Percentiles rank a stretch among this genome's conserved stretches.
phyloP scores from a whole-genome alignment of 2,113 vertebrate species.

The Solea senegalensis region DNA sequence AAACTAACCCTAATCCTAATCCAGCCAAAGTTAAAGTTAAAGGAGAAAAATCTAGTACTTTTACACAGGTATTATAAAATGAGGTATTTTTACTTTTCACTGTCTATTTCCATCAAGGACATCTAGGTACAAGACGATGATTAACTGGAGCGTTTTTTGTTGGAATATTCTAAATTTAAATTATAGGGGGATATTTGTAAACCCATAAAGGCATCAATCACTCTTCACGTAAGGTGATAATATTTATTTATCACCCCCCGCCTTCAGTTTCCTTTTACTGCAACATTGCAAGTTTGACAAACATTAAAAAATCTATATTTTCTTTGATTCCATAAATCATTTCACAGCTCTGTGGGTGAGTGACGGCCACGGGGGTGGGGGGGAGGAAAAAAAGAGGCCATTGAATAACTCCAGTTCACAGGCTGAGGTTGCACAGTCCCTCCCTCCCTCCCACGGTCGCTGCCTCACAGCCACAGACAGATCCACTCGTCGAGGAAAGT shows the following conservation, averaged over 20 bases:
- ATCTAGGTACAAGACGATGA: no score
- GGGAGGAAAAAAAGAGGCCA: slow-evolving; percentile 11
- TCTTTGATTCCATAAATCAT: slow-evolving; percentile 13
- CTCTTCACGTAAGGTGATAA: background rate
- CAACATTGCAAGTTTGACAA: slow-evolving; percentile 6
- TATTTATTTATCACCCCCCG: slow-evolving; percentile 5
- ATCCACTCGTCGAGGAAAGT: slow-evolving; percentile 49
- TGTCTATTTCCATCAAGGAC: no score
- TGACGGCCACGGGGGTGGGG: slow-evolving; percentile 3
- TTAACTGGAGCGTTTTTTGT: background rate
- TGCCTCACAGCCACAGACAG: slow-evolving; percentile 37
- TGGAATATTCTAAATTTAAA: background rate
- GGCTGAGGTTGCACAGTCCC: slow-evolving; percentile 19
- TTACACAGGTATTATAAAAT: no score
- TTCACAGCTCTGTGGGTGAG: background rate
- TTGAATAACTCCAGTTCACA: slow-evolving; percentile 18
- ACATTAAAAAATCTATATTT: background rate
- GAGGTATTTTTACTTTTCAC: no score
- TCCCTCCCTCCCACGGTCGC: background rate
- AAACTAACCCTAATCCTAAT: no score
- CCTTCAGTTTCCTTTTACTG: background rate
- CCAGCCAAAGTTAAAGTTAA: no score
- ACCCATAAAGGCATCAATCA: slow-evolving; percentile 3
- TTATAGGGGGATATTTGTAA: background rate
- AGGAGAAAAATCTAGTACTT: no score